Evolutionary conservation across 1,140 invertebrate species (phyloP), one percentile per base, ranked within the genome.

Genomic region (Drosophila teissieri): DNA sequence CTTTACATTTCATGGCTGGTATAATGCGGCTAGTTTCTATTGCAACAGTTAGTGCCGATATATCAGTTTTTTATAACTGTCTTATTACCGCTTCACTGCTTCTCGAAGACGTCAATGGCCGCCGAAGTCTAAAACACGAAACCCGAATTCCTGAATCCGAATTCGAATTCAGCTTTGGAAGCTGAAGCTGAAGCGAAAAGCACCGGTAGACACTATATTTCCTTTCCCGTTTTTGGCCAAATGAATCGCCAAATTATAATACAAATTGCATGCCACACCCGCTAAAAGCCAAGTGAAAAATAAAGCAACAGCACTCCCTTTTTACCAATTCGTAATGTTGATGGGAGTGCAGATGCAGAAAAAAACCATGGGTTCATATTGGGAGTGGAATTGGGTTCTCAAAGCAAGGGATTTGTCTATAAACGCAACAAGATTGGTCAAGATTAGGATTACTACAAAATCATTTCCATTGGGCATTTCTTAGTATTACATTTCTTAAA

Each of bases 221-320:
- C 40, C 54, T 34, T 24, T 39, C 22, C 45, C 17, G 24, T 24
- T 24, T 51, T 56, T 65, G 69, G 56, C 46, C n/a, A 76, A 76
- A 76, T 76, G 61, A 88, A 82, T 86, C 88, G 82, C 74, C 83
- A 73, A 88, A 83, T 83, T 74, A 65, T 60, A 83, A 78, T 78
- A 86, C 78, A 81, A 88, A 88, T 88, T 73, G 82, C 82, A 86
- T 72, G 76, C 80, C 80, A 84, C 80, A 79, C 80, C 80, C 77
- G 51, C 57, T 27, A 57, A 78, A 45, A 67, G 48, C 60, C 36
- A 34, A 36, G 31, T 3, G 53, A 39, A 42, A 45, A 61, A 39
- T 54, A 44, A 46, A 60, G 39, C 12, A 65, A 15, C 56, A 51
- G 51, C 39, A 37, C 65, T 76, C 53, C 56, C 64, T 44, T 45